Evolutionary conservation across 2,888 invertebrate species (phyloP), one percentile per base, ranked within the genome.

Genomic region (Scotopteryx bipunctaria): DNA sequence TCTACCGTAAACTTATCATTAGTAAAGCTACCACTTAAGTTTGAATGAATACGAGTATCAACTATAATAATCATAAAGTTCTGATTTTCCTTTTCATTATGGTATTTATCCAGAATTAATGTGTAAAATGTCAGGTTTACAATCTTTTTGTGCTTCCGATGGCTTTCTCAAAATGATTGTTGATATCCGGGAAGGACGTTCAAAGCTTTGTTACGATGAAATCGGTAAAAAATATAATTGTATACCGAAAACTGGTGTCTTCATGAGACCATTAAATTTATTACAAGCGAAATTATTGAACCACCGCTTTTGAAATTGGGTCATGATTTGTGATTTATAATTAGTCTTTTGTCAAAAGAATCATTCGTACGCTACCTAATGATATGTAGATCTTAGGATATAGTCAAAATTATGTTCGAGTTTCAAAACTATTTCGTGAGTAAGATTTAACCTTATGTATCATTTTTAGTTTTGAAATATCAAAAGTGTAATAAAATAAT

Each of bases 111-210:
- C 38, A 35, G 36, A 47, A 42, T 47, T 23, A 37, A 33, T 15
- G 23, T 13, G 17, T 25, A 44, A 42, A 27, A 42, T 14, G 13
- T 9, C 45, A 21, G 37, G 14, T 14, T 21, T 15, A 40, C 31
- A n/a, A 41, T 37, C 31, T 49, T 58, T 55, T 55, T 54, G 23
- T 48, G 31, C 40, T 31, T 69, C 65, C 64, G 57, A 69, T 73
- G 69, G 73, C 85, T 83, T 81, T 84, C 81, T 70, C 80, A 64
- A 66, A 67, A 61, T 85, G 85, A 90, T 90, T 80, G 78, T 70
- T 79, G 81, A 89, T 89, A 87, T 90, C 90, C 90, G 89, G 89
- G 84, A 88, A 82, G 85, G 62, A 73, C 68, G 73, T 69, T 78
- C 75, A 69, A 68, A 66, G 69, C 66, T 73, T 73, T 67, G 51